These are phyloP conservation scores for Ennomos fuscantarius DNA, from an alignment of 2,888 invertebrate species.

Conservation along the genomic window DNA sequence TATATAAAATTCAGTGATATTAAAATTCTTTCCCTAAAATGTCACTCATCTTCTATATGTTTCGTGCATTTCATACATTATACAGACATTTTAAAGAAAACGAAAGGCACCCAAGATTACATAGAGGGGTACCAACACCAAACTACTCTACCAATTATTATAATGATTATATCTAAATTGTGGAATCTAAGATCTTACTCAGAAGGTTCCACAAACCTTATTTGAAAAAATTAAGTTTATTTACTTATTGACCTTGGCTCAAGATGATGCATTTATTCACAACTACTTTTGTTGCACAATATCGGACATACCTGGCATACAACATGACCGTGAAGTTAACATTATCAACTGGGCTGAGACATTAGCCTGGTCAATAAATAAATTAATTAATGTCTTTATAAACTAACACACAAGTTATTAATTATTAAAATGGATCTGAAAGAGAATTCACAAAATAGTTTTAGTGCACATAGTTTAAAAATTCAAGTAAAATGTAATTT, in stretches of 20 bases:
- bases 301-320: not conserved
- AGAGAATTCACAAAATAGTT: constrained; percentile 72
- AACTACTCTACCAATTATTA: constrained; percentile 80
- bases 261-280: constrained; percentile 8
- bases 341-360: constrained; percentile 35
- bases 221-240: constrained; percentile 50
- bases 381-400: constrained; percentile 52
- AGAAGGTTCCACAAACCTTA: constrained; percentile 63
- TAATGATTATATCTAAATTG: constrained; percentile 78
- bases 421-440: constrained; percentile 75
- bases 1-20: constrained; percentile 71
- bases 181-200: constrained; percentile 60
- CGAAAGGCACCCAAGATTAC: constrained; percentile 84
- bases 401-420: constrained; percentile 66
- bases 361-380: constrained; percentile 56
- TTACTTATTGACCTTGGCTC: constrained; percentile 56
- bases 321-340: not conserved
- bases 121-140: constrained; percentile 81
- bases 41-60: constrained; percentile 92
- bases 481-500: constrained; percentile 35
- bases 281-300: constrained; percentile 5
- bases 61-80: constrained; percentile 95
- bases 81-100: constrained; percentile 87
- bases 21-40: constrained; percentile 66
- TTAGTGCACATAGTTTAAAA: constrained; percentile 40